A percentile compares a stretch with the other conserved stretches of the same genome.
Conservation (phyloP, 2,888 invertebrate species). For the Napeogenes sylphis region DNA sequence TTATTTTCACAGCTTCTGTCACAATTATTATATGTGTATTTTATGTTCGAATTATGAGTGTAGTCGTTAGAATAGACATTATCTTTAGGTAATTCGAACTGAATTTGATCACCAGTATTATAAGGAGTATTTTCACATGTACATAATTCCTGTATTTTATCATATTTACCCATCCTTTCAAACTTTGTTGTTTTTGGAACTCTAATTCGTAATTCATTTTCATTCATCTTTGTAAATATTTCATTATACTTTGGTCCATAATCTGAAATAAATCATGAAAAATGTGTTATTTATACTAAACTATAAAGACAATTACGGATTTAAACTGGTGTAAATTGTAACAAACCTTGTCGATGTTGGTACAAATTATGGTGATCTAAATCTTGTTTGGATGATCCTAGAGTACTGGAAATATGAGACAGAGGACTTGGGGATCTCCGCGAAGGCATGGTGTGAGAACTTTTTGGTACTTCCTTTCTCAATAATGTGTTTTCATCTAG, state of each 20-base stretch:
- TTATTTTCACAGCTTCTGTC: slow-evolving; percentile 44
- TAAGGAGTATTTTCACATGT: slow-evolving; percentile 58
- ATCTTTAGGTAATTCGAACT: slow-evolving; percentile 62
- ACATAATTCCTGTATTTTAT: slow-evolving; percentile 64
- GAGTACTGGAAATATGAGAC: slow-evolving; percentile 45
- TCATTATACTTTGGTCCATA: slow-evolving; percentile 57
- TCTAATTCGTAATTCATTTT: slow-evolving; percentile 66
- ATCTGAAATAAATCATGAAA: slow-evolving; percentile 40
- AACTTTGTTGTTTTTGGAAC: slow-evolving; percentile 64
- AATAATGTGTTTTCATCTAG: slow-evolving; percentile 60
- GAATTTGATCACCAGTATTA: slow-evolving; percentile 67
- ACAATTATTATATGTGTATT: slow-evolving; percentile 55
- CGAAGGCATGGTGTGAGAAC: slow-evolving; percentile 29
- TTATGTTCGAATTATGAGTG: slow-evolving; percentile 53
- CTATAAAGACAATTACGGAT: background rate
- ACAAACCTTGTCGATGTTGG: slow-evolving; percentile 29
- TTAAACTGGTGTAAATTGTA: slow-evolving; percentile 2
- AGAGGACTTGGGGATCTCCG: slow-evolving; percentile 43
- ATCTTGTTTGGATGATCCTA: slow-evolving; percentile 36
- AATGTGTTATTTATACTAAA: background rate
- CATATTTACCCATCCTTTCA: slow-evolving; percentile 60
- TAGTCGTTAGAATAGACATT: slow-evolving; percentile 42
- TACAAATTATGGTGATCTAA: slow-evolving; percentile 21
- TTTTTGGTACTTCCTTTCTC: slow-evolving; percentile 41
- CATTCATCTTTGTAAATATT: slow-evolving; percentile 69